A percentile compares a stretch with the other conserved stretches of the same genome.
Conservation (phyloP, 2,888 invertebrate species). For the Mellilla xanthometata region DNA sequence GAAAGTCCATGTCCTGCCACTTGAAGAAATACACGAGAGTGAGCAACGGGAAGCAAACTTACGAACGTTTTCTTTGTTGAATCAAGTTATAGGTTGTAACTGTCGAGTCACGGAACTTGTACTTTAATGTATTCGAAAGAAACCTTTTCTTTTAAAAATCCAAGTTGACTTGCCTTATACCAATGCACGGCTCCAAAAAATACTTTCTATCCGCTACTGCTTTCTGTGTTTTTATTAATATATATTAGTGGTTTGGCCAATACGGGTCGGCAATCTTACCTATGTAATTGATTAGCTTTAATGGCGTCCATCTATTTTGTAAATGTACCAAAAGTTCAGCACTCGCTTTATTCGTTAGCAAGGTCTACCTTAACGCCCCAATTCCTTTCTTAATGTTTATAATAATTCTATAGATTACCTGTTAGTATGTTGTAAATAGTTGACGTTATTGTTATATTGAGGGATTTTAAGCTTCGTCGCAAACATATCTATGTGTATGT, state of each 20-base stretch:
- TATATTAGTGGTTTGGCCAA: conserved; percentile 27
- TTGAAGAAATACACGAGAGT: too few relatives aligned
- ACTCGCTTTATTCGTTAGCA: conserved; percentile 34
- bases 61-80: too few relatives aligned
- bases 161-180: too few relatives aligned
- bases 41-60: too few relatives aligned
- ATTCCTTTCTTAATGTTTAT: conserved; percentile 53
- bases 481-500: conserved; percentile 72
- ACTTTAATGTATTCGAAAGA: too few relatives aligned
- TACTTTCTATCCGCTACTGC: too few relatives aligned
- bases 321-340: conserved; percentile 26
- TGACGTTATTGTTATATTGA: conserved; percentile 50
- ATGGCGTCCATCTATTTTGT: conserved; percentile 36
- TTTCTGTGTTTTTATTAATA: conserved; percentile 20
- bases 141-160: too few relatives aligned
- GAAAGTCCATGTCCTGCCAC: too few relatives aligned
- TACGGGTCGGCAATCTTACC: conserved; percentile 22
- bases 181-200: too few relatives aligned
- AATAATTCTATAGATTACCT: conserved; percentile 52
- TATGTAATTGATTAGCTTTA: conserved; percentile 44
- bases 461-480: conserved; percentile 73
- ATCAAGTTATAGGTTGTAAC: too few relatives aligned
- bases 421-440: conserved; percentile 55
- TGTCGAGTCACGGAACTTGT: too few relatives aligned
- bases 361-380: conserved; percentile 40